Conservation (phyloP, 2,113 vertebrate species). For the Scortum barcoo region DNA sequence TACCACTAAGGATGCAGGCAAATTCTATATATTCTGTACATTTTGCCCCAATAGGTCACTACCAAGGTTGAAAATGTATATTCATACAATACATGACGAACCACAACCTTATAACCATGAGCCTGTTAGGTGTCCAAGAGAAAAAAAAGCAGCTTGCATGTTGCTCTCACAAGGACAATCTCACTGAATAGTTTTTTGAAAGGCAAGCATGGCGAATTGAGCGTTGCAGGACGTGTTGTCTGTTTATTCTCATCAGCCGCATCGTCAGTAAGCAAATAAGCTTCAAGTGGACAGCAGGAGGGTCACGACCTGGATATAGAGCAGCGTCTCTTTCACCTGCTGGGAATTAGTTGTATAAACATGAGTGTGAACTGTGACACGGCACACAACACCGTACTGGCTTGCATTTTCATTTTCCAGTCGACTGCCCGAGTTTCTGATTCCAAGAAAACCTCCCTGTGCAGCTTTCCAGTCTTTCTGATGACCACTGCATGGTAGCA, state of each 20-base stretch:
- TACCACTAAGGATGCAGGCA: not conserved
- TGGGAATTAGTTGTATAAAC: slow-evolving; percentile 59
- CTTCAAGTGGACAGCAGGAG: slow-evolving; percentile 46
- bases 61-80: too few relatives aligned
- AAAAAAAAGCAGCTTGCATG: too few relatives aligned
- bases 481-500: not conserved
- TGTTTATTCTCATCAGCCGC: slow-evolving; percentile 41
- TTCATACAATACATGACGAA: too few relatives aligned
- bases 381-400: not conserved
- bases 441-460: not conserved
- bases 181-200: slow-evolving; percentile 3
- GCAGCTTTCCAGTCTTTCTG: slow-evolving; percentile 9
- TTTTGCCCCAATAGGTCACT: not conserved
- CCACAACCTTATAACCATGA: too few relatives aligned
- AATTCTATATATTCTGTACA: not conserved
- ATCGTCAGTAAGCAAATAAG: slow-evolving; percentile 33
- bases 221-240: not conserved
- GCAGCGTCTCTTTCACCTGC: slow-evolving; percentile 7
- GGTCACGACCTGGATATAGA: slow-evolving; percentile 55
- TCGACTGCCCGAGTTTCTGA: not conserved
- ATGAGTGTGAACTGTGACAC: slow-evolving; percentile 45
- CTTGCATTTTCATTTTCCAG: slow-evolving; percentile 25
- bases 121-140: too few relatives aligned
- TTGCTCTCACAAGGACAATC: not conserved
- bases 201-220: slow-evolving; percentile 2